Percentiles rank a stretch among this genome's conserved stretches.
Evolutionary conservation across 1,140 invertebrate genomes (phyloP).

Genomic region (Aricia agestis): DNA sequence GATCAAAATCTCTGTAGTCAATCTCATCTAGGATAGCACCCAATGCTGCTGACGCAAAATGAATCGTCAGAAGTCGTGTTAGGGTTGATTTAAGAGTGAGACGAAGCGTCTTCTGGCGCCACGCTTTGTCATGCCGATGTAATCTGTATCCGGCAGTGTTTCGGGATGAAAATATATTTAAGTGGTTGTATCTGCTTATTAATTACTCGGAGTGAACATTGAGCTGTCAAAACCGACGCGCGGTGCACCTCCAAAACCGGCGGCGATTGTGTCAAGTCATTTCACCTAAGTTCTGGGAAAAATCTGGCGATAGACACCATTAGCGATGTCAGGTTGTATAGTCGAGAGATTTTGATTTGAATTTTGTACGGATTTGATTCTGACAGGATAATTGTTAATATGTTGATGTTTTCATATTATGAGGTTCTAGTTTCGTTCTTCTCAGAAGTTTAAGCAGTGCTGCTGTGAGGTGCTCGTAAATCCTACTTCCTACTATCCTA

Average conservation of each 20-base stretch:
- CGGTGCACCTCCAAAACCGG: conserved; percentile 45
- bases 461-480: too few species aligned
- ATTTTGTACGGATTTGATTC: too few species aligned
- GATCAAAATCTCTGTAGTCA: not conserved
- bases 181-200: conserved; percentile 76
- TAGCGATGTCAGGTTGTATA: not conserved
- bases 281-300: not conserved
- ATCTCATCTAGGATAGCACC: not conserved
- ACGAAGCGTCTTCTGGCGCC: conserved; percentile 51
- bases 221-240: conserved; percentile 70
- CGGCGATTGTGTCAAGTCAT: conserved; percentile 25
- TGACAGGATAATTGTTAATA: too few species aligned
- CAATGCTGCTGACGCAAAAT: conserved; percentile 7
- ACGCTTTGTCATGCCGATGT: conserved; percentile 72
- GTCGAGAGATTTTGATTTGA: not conserved
- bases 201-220: conserved; percentile 59
- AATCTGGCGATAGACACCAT: not conserved
- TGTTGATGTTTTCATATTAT: too few species aligned
- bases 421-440: too few species aligned
- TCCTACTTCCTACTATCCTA: too few species aligned
- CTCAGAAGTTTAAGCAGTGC: too few species aligned
- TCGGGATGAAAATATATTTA: conserved; percentile 73
- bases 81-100: conserved; percentile 30
- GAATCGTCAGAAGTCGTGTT: not conserved
- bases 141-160: conserved; percentile 72